A percentile compares a stretch with the other conserved stretches of the same genome.
Evolutionary conservation across 2,113 vertebrate species (phyloP).

Genomic region (Psilopogon haemacephalus): DNA sequence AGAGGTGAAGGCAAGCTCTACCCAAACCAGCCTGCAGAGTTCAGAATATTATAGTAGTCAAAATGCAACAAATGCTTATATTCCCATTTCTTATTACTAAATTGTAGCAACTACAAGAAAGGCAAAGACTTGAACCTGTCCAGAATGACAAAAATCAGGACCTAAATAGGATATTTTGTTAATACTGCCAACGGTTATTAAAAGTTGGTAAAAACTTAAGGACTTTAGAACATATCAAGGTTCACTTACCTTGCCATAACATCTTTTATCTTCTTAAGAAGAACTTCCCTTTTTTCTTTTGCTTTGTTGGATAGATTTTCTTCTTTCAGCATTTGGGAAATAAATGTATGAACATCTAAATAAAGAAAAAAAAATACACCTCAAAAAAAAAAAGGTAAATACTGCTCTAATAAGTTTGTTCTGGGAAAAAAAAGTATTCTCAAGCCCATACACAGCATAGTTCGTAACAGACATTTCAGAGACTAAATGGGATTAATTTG

Average conservation of each 20-base stretch:
- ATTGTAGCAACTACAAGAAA: background rate
- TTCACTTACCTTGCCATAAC: constrained; percentile 79
- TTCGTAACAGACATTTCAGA: constrained; percentile 64
- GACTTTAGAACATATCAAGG: background rate
- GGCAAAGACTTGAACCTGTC: background rate
- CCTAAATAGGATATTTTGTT: background rate
- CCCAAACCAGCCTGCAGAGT: background rate
- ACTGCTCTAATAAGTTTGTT: constrained; percentile 36
- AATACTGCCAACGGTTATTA: background rate
- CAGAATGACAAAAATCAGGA: background rate
- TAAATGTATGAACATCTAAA: constrained; percentile 88
- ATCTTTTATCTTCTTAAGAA: constrained; percentile 90
- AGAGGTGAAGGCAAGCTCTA: background rate
- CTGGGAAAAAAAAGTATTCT: constrained; percentile 55
- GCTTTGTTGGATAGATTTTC: constrained; percentile 93
- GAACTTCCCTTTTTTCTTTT: constrained; percentile 87
- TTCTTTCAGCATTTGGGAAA: constrained; percentile 84
- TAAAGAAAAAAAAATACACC: constrained; percentile 48
- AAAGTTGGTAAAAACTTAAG: background rate
- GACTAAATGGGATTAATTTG: constrained; percentile 72
- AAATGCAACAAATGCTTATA: background rate
- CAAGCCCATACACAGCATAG: constrained; percentile 16
- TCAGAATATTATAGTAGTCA: background rate
- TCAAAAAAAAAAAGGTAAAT: constrained; percentile 54
- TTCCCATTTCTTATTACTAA: background rate